These are phyloP conservation scores for Drosophila sordidapex DNA, from an alignment of 2,888 invertebrate genomes.

Conservation along the genomic window DNA sequence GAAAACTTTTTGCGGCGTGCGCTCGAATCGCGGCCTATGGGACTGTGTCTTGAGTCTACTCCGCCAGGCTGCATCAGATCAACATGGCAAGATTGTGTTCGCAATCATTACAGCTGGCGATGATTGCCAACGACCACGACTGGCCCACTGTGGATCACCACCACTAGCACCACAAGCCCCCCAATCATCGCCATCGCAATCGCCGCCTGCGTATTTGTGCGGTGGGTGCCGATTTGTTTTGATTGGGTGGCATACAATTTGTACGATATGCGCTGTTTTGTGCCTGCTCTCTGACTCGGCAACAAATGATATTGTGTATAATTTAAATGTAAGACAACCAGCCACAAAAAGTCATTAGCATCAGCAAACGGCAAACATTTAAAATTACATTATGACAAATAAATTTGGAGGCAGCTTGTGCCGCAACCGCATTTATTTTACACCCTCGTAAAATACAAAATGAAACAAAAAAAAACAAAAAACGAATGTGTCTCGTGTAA, in stretches of 20 bases:
- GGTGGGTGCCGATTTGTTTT: slow-evolving; percentile 59
- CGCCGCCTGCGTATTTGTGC: slow-evolving; percentile 41
- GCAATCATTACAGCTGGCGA: slow-evolving; percentile 76
- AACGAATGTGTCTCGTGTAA: slow-evolving; percentile 46
- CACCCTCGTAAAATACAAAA: slow-evolving; percentile 58
- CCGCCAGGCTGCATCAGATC: slow-evolving; percentile 57
- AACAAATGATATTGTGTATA: slow-evolving; percentile 43
- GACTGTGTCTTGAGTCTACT: slow-evolving; percentile 25
- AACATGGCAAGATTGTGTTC: slow-evolving; percentile 77
- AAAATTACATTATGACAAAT: slow-evolving; percentile 69
- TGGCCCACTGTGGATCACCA: slow-evolving; percentile 47
- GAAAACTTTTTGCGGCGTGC: slow-evolving; percentile 68
- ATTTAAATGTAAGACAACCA: slow-evolving; percentile 42
- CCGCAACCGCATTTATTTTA: slow-evolving; percentile 30
- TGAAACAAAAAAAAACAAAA: slow-evolving; percentile 1
- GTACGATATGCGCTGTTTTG: slow-evolving; percentile 37
- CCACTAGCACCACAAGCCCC: slow-evolving; percentile 19
- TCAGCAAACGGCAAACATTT: slow-evolving; percentile 55
- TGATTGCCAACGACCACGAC: slow-evolving; percentile 72
- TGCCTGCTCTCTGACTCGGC: neutral
- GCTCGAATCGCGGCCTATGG: slow-evolving; percentile 39
- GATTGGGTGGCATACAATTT: slow-evolving; percentile 69
- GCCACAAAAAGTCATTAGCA: slow-evolving; percentile 46
- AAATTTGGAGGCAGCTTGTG: slow-evolving; percentile 28
- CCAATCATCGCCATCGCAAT: slow-evolving; percentile 12